A percentile compares a stretch with the other conserved stretches of the same genome.
phyloP scores from a whole-genome alignment of 2,797 vertebrate species.

The Mormyrops attenuatus region DNA sequence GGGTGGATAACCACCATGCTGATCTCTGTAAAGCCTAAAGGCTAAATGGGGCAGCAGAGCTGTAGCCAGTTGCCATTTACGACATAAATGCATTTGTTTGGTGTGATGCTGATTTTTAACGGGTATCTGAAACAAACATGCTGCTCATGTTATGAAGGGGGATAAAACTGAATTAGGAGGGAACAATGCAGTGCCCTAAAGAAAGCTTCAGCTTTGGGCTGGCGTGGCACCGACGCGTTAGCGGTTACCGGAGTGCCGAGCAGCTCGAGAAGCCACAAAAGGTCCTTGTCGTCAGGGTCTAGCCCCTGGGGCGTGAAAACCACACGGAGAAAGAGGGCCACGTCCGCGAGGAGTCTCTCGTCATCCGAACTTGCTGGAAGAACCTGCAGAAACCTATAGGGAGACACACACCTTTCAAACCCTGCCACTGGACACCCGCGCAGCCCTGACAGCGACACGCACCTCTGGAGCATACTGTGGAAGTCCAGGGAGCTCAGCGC shows the following conservation, averaged over 20 bases:
- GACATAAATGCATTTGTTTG: slow-evolving; percentile 40
- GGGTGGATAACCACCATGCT: slow-evolving; percentile 44
- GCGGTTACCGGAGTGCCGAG: slow-evolving; percentile 77
- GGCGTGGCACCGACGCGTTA: background rate
- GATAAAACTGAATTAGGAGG: slow-evolving; percentile 32
- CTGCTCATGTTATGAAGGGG: slow-evolving; percentile 21
- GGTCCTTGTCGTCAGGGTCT: slow-evolving; percentile 55
- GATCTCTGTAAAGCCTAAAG: slow-evolving; percentile 42
- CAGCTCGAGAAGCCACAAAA: slow-evolving; percentile 83
- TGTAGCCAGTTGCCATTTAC: slow-evolving; percentile 22
- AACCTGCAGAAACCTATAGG: slow-evolving; percentile 84
- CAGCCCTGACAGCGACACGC: slow-evolving; percentile 26
- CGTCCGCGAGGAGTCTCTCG: slow-evolving; percentile 81
- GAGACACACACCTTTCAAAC: background rate
- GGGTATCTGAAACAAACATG: slow-evolving; percentile 38
- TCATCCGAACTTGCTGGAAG: slow-evolving; percentile 82
- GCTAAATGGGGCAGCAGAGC: slow-evolving; percentile 18
- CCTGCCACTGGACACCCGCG: background rate
- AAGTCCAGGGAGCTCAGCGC: slow-evolving; percentile 67
- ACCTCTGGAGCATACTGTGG: slow-evolving; percentile 80
- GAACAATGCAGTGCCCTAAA: background rate
- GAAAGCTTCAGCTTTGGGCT: background rate
- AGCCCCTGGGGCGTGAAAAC: slow-evolving; percentile 66
- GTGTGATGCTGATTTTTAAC: slow-evolving; percentile 44
- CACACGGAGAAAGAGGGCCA: slow-evolving; percentile 82